phyloP scores from a whole-genome alignment of 2,888 invertebrate species.

The Pyrocoelia pectoralis region DNA sequence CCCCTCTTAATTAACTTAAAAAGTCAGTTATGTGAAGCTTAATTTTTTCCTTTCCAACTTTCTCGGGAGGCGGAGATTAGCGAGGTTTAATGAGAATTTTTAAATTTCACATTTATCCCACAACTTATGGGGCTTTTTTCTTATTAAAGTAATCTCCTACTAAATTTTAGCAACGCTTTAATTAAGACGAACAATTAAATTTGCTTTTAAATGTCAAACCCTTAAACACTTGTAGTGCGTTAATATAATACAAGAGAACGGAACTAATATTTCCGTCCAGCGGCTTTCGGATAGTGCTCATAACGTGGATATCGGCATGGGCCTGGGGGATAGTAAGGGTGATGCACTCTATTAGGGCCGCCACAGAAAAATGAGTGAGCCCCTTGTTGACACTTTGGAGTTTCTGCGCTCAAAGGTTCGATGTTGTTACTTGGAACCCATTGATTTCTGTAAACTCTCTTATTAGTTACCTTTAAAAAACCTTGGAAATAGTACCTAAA shows the following conservation, averaged over 20 bases:
- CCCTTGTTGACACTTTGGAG: slow-evolving; percentile 20
- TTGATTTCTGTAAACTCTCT: slow-evolving; percentile 22
- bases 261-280: slow-evolving; percentile 22
- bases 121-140: neutral
- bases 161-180: neutral
- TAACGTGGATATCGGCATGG: slow-evolving; percentile 15
- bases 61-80: slow-evolving; percentile 4
- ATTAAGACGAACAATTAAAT: slow-evolving; percentile 1
- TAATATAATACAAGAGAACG: neutral
- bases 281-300: slow-evolving; percentile 20
- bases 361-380: slow-evolving; percentile 5
- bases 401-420: slow-evolving; percentile 28
- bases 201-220: neutral
- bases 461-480: too few species aligned
- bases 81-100: slow-evolving; percentile 10
- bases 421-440: slow-evolving; percentile 14
- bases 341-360: slow-evolving; percentile 9
- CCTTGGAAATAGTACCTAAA: neutral
- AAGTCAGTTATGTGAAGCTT: slow-evolving; percentile 8
- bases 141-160: neutral
- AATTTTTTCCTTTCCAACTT: slow-evolving; percentile 4
- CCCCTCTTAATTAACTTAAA: slow-evolving; percentile 8
- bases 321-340: slow-evolving; percentile 16
- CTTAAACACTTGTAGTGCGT: too few species aligned
- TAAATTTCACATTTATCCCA: neutral